These are phyloP conservation scores for Synanthedon myopaeformis DNA, from an alignment of 2,888 invertebrate species.

Conservation along the genomic window DNA sequence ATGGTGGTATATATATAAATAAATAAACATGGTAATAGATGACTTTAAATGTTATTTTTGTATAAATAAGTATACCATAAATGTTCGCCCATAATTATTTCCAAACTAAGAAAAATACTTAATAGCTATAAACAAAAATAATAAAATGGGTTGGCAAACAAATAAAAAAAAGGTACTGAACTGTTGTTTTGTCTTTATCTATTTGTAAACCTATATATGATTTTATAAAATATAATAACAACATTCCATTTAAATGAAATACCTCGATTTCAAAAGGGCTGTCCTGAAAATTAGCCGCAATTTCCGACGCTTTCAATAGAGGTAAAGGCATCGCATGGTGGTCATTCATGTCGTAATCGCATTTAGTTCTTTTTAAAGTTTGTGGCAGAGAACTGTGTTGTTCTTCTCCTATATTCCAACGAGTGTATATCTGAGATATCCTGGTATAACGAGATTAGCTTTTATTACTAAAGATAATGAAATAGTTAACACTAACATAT, in stretches of 20 bases:
- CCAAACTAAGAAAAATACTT: too few relatives aligned
- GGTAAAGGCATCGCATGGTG: constrained; percentile 29
- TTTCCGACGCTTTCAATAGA: constrained; percentile 13
- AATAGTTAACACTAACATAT: background rate
- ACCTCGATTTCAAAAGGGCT: constrained; percentile 37
- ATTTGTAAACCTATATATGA: background rate
- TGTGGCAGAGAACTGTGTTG: constrained; percentile 24
- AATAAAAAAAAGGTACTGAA: too few relatives aligned
- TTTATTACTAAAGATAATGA: background rate
- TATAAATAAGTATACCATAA: too few relatives aligned
- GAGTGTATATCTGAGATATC: constrained; percentile 37
- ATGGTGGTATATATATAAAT: too few relatives aligned
- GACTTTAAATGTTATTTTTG: too few relatives aligned
- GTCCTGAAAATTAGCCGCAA: constrained; percentile 28
- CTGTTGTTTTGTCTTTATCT: too few relatives aligned
- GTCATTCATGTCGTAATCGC: constrained; percentile 28
- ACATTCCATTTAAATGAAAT: constrained; percentile 1
- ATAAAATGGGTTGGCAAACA: too few relatives aligned
- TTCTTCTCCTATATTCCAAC: constrained; percentile 32
- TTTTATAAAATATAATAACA: background rate
- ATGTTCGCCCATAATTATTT: too few relatives aligned
- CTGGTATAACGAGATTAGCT: constrained; percentile 17
- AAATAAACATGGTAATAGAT: too few relatives aligned
- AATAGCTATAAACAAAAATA: too few relatives aligned
- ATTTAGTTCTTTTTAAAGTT: constrained; percentile 10